Base-by-base conservation (phyloP, 2,113 vertebrate species). In the Lophius piscatorius region DNA sequence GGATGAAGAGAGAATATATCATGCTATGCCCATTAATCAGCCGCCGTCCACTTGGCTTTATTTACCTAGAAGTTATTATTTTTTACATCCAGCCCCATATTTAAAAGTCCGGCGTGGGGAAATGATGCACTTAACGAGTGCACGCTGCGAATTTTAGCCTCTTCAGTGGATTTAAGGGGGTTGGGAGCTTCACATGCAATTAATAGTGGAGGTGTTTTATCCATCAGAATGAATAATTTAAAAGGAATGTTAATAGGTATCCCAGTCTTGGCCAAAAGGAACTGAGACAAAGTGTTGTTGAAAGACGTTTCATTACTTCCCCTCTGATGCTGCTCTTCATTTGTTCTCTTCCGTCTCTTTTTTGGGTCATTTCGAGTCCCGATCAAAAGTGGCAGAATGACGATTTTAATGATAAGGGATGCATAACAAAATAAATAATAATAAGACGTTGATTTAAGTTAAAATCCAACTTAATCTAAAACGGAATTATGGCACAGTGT, bases 161-260 rank as follows among this genome's bases (percentile, higher is more conserved):
- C 82, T 78, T 80, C 68, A 38, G 72, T 77, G 60, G 78, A 79
- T 84, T 82, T 72, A 66, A 74, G 78, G 67, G 81, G 81, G 81
- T 41, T 77, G 77, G 74, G 81, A 57, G 78, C 74, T 75, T 81
- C 85, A 76, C 78, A 82, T 70, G 81, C 83, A 80, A 90, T 91
- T 92, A 92, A 91, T 90, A 89, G 91, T 83, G 76, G 86, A 91
- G 87, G 89, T 91, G 91, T 89, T 89, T 90, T 92, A 92, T 92
- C 90, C 87, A 92, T 92, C 89, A 92, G 81, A 74, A 89, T 92
- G 89, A 90, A 92, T 92, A 88, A 92, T 92, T 92, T 87, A 92
- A 80, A 82, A 77, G 79, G 83, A 88, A 86, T 70, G 85, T 89
- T 90, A 90, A 91, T 92, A 90, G 89, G 89, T 89, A 82, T 90